Conservation (phyloP, 2,113 vertebrate genomes). For the Odocoileus hemionus region DNA sequence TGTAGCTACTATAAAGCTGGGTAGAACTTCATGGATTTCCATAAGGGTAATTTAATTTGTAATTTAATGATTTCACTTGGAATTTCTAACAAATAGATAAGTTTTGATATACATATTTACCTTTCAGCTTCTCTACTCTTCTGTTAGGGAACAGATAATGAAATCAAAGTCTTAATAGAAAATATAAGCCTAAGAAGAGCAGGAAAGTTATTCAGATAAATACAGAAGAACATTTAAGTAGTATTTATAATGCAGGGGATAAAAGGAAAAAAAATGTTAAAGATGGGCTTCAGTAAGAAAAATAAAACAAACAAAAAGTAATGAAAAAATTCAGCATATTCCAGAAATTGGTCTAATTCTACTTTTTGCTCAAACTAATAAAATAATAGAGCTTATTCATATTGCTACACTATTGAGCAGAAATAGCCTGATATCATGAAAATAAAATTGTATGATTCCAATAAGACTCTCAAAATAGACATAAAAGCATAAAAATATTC, state of each 20-base stretch:
- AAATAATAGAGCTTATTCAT: constrained; percentile 20
- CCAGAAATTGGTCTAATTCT: not conserved
- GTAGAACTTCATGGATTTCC: not conserved
- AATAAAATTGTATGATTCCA: constrained; percentile 54
- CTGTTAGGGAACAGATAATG: not conserved
- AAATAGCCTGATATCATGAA: constrained; percentile 38
- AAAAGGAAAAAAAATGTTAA: not conserved
- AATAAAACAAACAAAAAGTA: not conserved
- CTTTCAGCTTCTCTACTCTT: not conserved
- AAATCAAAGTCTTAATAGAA: not conserved
- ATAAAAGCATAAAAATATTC: constrained; percentile 60
- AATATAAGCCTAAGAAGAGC: not conserved
- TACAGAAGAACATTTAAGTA: not conserved
- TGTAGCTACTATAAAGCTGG: not conserved
- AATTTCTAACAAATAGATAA: not conserved
- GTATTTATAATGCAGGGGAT: not conserved
- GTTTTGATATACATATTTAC: not conserved
- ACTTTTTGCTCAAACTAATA: constrained; percentile 30
- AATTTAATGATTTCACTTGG: not conserved
- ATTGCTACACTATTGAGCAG: not conserved
- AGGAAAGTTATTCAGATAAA: not conserved
- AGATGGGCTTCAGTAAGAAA: not conserved
- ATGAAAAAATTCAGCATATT: not conserved
- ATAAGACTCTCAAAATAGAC: constrained; percentile 43
- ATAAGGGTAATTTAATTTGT: not conserved